These are phyloP conservation scores for Piprites chloris DNA, from an alignment of 2,113 vertebrate genomes.

Conservation along the genomic window DNA sequence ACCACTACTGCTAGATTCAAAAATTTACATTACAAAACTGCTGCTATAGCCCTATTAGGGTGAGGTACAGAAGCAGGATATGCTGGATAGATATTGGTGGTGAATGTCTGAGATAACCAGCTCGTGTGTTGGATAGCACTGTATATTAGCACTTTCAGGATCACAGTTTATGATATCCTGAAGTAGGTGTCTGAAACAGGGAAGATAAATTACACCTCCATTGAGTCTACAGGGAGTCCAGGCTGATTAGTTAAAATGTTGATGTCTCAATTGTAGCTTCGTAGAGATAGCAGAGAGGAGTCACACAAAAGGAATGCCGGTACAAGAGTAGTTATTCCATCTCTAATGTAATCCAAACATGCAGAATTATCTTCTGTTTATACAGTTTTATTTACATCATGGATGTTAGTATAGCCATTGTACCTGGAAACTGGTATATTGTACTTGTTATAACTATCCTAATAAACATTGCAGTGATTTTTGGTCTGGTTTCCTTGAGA, in stretches of 20 bases:
- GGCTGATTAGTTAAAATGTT: conserved; percentile 26
- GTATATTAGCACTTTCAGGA: conserved; percentile 2
- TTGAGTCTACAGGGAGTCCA: background rate
- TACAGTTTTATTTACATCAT: background rate
- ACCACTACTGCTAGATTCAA: background rate
- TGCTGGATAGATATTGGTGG: background rate
- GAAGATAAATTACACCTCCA: background rate
- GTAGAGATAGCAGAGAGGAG: background rate
- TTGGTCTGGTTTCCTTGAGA: background rate
- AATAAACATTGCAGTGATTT: background rate
- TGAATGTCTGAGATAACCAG: background rate
- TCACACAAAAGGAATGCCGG: background rate
- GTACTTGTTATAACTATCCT: background rate
- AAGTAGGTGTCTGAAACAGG: conserved; percentile 39
- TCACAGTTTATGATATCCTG: conserved; percentile 32
- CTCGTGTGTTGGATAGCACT: background rate
- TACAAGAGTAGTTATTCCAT: background rate
- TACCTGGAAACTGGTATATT: background rate
- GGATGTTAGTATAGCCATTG: background rate
- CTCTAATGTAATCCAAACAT: background rate
- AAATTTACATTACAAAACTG: background rate
- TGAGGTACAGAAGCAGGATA: background rate
- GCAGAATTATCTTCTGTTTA: background rate
- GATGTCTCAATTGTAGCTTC: conserved; percentile 27
- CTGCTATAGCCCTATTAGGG: background rate